A percentile compares a stretch with the other conserved stretches of the same genome.
These are phyloP conservation scores for Colistium nudipinnis DNA, from an alignment of 2,113 vertebrate genomes.

Conservation along the genomic window DNA sequence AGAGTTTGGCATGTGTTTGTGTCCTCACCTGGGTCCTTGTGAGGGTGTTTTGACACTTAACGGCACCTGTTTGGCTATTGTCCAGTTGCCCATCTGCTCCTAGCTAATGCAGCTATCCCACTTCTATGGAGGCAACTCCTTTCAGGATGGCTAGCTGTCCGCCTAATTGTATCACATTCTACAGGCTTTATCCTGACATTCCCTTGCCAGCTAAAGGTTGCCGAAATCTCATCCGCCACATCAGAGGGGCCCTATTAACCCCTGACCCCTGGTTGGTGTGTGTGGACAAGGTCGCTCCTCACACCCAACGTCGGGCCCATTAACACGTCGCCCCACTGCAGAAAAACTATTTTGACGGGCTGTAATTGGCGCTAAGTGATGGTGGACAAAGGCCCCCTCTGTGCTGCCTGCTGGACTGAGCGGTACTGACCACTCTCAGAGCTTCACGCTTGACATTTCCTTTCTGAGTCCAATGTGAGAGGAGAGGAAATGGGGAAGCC, in stretches of 20 bases:
- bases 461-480: conserved; percentile 73
- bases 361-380: conserved; percentile 95
- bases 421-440: conserved; percentile 73
- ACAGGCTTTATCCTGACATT: conserved; percentile 87
- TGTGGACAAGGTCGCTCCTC: conserved; percentile 91
- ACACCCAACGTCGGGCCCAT: conserved; percentile 92
- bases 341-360: conserved; percentile 94
- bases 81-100: conserved; percentile 86
- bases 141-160: conserved; percentile 87
- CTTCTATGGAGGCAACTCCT: conserved; percentile 79
- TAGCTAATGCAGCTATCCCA: conserved; percentile 81
- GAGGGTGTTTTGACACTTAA: conserved; percentile 60
- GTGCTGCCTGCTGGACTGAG: conserved; percentile 77
- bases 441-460: conserved; percentile 79
- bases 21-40: conserved; percentile 72
- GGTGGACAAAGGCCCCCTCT: conserved; percentile 88
- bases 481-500: conserved; percentile 71
- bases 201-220: conserved; percentile 87
- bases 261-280: conserved; percentile 88
- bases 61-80: conserved; percentile 70
- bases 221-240: conserved; percentile 93
- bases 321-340: conserved; percentile 92
- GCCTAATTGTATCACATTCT: conserved; percentile 97
- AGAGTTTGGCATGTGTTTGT: conserved; percentile 52
- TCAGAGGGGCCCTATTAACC: conserved; percentile 95